Base-by-base conservation (phyloP, 2,113 vertebrate genomes). In the Lucifuga dentata region DNA sequence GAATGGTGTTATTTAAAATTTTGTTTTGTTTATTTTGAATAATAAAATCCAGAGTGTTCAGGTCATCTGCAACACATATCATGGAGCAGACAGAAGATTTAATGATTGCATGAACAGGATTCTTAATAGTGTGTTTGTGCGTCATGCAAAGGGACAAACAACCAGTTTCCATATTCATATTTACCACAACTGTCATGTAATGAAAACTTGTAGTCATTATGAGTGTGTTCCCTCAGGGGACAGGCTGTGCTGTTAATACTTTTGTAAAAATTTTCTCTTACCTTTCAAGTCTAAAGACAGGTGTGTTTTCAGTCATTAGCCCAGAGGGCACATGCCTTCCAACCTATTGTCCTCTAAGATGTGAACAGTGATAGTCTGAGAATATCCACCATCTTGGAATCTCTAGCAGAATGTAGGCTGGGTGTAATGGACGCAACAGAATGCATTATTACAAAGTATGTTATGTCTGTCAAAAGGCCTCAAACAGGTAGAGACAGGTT, bases 241-340 rank as follows among this genome's bases (percentile, higher is more conserved):
- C 45, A 33, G 35, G 1, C 5, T 8, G 0, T 32, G 58, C 0
- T 63, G 21, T 57, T 69, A 44, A 68, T 32, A 44, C 16, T 48
- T 52, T 26, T 5, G 17, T 50, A 8, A 29, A n/a, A 63, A 64
- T 68, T 72, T 85, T 38, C 43, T 61, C 35, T 76, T 85, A 33
- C 73, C 38, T 81, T 80, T 83, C 39, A 74, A 55, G 61, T 73
- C 36, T 9, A 16, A 1, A 3, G 11, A 57, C 73, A 86, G 86
- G 84, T 86, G 78, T 71, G 55, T 49, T 57, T 70, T 61, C 1
- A 17, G 23, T 33, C 50, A 51, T 43, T n/a, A 61, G 75, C 78
- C 68, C 48, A 39, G 40, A 66, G 56, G 78, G 63, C 49, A 35
- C 46, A 70, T 56, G 57, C 56, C 55, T 71, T 8, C 0, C 32